Conservation (phyloP, 2,888 invertebrate species). For the Xylophagus ater region DNA sequence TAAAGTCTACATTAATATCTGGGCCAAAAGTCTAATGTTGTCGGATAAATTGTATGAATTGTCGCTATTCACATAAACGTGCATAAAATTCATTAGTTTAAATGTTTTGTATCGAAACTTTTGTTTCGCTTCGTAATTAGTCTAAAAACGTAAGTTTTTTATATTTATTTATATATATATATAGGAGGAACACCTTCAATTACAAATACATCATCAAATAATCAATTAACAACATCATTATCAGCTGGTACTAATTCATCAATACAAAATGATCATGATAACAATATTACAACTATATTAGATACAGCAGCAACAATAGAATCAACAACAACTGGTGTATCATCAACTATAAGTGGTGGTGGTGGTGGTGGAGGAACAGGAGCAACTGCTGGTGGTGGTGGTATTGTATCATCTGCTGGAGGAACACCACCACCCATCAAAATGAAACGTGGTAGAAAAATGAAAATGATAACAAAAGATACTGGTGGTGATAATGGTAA, state of each 20-base stretch:
- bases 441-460: slow-evolving; percentile 16
- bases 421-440: slow-evolving; percentile 1
- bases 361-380: not conserved
- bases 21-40: too few species aligned
- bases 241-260: not conserved
- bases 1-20: too few species aligned
- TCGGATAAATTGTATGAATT: too few species aligned
- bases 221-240: not conserved
- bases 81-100: too few species aligned
- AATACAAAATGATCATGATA: too few species aligned
- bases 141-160: too few species aligned
- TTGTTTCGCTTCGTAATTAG: too few species aligned
- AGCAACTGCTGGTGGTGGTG: not conserved
- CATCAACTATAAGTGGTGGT: not conserved
- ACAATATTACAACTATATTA: not conserved
- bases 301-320: not conserved
- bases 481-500: not conserved
- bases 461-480: slow-evolving; percentile 11
- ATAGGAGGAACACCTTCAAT: too few species aligned
- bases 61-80: too few species aligned
- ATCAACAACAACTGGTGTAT: slow-evolving; percentile 12
- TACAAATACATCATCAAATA: not conserved
- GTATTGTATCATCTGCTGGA: not conserved
- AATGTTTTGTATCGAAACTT: too few species aligned
- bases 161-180: too few species aligned